These are phyloP conservation scores for Axis porcinus DNA, from an alignment of 2,113 vertebrate species.

Conservation along the genomic window DNA sequence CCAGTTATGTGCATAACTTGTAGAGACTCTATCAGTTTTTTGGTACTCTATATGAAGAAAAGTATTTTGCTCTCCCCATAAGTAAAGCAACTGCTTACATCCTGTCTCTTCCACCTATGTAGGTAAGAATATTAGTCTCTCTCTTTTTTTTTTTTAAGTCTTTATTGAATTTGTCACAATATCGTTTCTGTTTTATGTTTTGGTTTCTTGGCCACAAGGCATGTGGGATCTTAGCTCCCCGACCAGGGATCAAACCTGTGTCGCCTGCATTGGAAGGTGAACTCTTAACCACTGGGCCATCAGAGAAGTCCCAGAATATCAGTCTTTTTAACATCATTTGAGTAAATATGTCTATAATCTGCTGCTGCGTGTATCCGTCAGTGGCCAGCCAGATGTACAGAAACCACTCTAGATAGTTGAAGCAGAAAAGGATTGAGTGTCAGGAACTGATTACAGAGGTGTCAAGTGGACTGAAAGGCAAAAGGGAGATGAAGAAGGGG, in stretches of 20 bases:
- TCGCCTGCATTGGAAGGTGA: neutral
- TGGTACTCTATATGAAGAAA: neutral
- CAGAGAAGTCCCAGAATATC: neutral
- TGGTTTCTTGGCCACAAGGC: neutral
- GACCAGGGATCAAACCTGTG: neutral
- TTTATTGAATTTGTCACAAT: neutral
- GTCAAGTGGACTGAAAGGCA: neutral
- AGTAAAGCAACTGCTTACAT: neutral
- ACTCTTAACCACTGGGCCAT: neutral
- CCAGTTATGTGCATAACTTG: neutral
- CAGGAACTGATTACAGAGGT: neutral
- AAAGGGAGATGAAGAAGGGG: neutral
- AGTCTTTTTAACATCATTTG: neutral
- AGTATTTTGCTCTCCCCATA: neutral
- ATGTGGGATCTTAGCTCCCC: neutral
- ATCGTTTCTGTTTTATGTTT: neutral
- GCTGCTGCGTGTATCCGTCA: neutral
- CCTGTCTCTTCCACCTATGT: neutral
- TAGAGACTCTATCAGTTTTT: neutral
- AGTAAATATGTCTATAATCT: neutral
- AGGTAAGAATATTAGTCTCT: neutral
- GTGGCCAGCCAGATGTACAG: neutral
- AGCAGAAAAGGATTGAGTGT: neutral
- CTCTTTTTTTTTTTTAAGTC: neutral
- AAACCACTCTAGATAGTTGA: neutral